Percentiles rank a stretch among this genome's conserved stretches.
Conservation (phyloP, 1,140 invertebrate species). For the Panagrolaimus sp. region DNA sequence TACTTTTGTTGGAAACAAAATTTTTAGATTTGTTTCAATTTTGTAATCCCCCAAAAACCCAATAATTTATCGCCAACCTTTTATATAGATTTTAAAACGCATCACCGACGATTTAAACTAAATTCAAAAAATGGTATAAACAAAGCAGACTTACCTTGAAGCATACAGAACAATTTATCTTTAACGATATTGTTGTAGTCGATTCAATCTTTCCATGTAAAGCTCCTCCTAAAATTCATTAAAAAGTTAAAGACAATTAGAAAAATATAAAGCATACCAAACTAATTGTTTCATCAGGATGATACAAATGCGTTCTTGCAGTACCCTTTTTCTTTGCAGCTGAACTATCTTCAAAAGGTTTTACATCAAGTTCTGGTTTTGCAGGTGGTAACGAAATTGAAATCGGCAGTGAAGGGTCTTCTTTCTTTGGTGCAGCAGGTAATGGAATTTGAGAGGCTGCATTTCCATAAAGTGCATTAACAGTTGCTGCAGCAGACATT, state of each 20-base stretch:
- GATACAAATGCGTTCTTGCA: not conserved
- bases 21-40: too few relatives aligned
- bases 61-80: too few relatives aligned
- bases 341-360: not conserved
- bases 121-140: not conserved
- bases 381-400: not conserved
- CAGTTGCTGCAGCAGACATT: conserved; percentile 19
- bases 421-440: conserved; percentile 20
- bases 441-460: conserved; percentile 44
- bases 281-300: conserved; percentile 9
- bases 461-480: not conserved
- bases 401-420: not conserved
- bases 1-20: too few relatives aligned
- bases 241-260: not conserved
- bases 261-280: conserved; percentile 8
- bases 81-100: too few relatives aligned
- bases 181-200: conserved; percentile 1
- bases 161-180: not conserved
- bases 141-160: conserved; percentile 11
- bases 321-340: not conserved
- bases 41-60: too few relatives aligned
- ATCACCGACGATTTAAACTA: too few relatives aligned
- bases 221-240: not conserved
- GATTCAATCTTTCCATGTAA: not conserved
- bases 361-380: not conserved